Base-by-base conservation (phyloP, 2,113 vertebrate genomes). In the Oophaga pumilio region DNA sequence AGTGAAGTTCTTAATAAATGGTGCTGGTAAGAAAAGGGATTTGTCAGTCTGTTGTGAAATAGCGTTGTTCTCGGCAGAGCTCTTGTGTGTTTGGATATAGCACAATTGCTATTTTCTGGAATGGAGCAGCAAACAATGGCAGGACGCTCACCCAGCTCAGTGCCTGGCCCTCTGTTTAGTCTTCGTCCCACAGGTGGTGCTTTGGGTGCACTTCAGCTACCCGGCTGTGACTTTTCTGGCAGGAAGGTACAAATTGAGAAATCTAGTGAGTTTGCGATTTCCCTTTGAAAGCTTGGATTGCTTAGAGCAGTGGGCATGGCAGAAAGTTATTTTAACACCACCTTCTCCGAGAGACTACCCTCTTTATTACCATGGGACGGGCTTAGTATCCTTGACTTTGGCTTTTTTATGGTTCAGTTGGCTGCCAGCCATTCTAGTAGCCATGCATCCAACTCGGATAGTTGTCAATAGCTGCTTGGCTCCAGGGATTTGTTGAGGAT, bases 51-150 rank as follows among this genome's bases (percentile, higher is more conserved):
- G 69, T 71, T 71, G 69, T 73, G 69, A 43, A 73, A 73, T 73
- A 73, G 69, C 14, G 33, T 50, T 50, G 71, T 20, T 74, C 33
- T 80, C 24, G 6, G 77, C 81, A 53, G 22, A 68, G 81, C 22
- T 53, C 81, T 56, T 69, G 62, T 64, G 57, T 68, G 81, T 83
- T 83, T 83, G 81, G 24, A 49, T 68, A 50, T 22, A 52, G 62
- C 81, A 83, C 81, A 83, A 82, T 83, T 83, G 81, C n/a, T 43
- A 24, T 68, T 83, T 68, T 83, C 64, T 68, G 62, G 81, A 68
- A 83, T 68, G 43, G 81, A 26, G 62, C 6, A 17, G 60, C 62
- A 83, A 53, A 83, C 81, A 83, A 83, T 83, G 53, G 81, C 64
- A 83, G 81, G 81, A 83, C 81, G 53, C 69, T 83, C 5, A 24